Conservation (phyloP, 37 sponge, comb jelly and placozoan genomes). For the Aphrocallistes beatrix region DNA sequence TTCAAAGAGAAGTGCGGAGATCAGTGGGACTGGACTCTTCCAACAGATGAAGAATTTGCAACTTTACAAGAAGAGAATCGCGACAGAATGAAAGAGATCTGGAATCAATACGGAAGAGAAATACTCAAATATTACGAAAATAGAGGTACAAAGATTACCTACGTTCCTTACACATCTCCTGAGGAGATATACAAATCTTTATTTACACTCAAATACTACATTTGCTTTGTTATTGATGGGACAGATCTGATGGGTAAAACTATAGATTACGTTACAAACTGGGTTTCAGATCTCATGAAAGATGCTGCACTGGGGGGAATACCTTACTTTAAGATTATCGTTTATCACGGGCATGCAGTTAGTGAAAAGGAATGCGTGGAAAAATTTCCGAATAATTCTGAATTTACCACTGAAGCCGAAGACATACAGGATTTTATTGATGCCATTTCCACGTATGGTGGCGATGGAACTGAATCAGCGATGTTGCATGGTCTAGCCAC, state of each 20-base stretch:
- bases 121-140: neutral
- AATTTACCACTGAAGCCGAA: neutral
- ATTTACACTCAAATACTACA: neutral
- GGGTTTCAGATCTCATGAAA: neutral
- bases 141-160: neutral
- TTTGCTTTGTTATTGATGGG: conserved; percentile 5
- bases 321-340: neutral
- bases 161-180: neutral
- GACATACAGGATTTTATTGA: neutral
- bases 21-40: neutral
- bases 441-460: neutral
- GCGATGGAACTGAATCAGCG: neutral
- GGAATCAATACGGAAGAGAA: neutral
- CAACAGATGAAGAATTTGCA: neutral
- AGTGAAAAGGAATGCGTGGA: neutral
- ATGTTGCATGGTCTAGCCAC: neutral
- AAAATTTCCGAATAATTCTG: neutral
- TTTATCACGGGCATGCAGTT: neutral
- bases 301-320: neutral
- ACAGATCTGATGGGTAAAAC: neutral
- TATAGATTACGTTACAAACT: neutral
- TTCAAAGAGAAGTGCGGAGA: neutral
- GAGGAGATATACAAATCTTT: neutral
- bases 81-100: neutral
- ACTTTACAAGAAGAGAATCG: neutral